Percentiles rank a stretch among this genome's conserved stretches.
Evolutionary conservation across 2,797 vertebrate species (phyloP).

Genomic region (Carcharodon carcharias): DNA sequence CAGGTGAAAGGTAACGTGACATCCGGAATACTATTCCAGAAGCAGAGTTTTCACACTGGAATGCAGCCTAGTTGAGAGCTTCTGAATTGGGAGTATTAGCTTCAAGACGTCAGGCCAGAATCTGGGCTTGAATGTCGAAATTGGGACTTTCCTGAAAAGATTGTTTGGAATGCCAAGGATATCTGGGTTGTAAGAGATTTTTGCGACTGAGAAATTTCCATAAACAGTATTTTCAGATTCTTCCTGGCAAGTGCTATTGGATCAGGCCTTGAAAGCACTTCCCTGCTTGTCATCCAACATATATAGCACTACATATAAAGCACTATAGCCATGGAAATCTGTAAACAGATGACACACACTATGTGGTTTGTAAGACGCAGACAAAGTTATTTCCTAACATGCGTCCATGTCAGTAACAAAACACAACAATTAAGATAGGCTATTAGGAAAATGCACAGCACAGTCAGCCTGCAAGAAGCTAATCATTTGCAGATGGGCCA

Average conservation of each 20-base stretch:
- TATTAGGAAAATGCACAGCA: neutral
- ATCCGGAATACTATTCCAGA: too few species aligned
- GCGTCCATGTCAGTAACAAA: constrained; percentile 1
- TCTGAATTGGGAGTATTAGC: neutral
- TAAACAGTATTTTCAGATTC: neutral
- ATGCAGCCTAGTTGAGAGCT: neutral
- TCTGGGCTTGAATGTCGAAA: neutral
- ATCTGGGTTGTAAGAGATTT: neutral
- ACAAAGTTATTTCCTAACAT: constrained; percentile 5
- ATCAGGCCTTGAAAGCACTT: neutral
- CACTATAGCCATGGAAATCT: neutral
- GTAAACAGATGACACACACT: neutral
- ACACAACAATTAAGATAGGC: constrained; percentile 8
- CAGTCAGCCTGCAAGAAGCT: constrained; percentile 14
- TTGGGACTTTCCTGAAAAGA: neutral
- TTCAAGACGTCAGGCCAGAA: neutral
- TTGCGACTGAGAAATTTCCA: neutral
- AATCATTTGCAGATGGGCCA: constrained; percentile 28
- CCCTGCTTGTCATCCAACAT: neutral
- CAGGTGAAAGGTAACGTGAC: neutral
- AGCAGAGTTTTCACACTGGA: neutral
- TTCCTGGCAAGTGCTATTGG: neutral
- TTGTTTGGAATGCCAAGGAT: neutral
- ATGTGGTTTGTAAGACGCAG: neutral
- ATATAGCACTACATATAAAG: too few species aligned